Percentiles rank a stretch among this genome's conserved stretches.
Evolutionary conservation across 2,888 invertebrate species (phyloP).

Genomic region (Drosophila basisetae): DNA sequence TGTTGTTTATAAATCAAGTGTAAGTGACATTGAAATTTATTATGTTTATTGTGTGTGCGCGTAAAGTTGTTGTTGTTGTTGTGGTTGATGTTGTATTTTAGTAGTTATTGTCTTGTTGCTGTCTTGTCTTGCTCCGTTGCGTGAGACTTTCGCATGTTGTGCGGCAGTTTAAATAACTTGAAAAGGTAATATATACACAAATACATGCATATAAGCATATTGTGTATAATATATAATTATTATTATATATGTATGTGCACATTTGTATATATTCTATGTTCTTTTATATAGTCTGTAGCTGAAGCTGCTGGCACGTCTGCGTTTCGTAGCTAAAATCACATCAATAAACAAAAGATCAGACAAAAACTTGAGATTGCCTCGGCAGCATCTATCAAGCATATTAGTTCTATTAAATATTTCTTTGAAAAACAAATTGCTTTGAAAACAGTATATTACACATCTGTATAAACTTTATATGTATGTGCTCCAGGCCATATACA

Average conservation of each 20-base stretch:
- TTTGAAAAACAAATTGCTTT: background rate
- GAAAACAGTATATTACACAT: background rate
- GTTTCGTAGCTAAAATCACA: background rate
- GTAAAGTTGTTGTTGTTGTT: constrained; percentile 26
- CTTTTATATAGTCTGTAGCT: background rate
- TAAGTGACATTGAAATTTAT: constrained; percentile 82
- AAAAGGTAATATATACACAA: constrained; percentile 14
- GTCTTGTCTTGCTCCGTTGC: constrained; percentile 72
- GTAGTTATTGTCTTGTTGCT: constrained; percentile 27
- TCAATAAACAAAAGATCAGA: background rate
- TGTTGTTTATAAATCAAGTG: constrained; percentile 74
- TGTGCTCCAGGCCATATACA: background rate
- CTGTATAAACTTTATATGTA: background rate
- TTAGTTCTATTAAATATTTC: background rate
- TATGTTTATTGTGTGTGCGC: constrained; percentile 39
- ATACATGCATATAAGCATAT: background rate
- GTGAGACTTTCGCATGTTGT: constrained; percentile 76
- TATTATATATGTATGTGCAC: background rate
- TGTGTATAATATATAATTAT: constrained; percentile 4
- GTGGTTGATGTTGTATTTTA: constrained; percentile 17
- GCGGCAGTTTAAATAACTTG: constrained; percentile 45
- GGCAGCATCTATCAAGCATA: background rate
- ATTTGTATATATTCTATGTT: constrained; percentile 9
- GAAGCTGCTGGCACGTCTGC: background rate
- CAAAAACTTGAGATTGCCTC: background rate